These are phyloP conservation scores for Vespertilio murinus DNA, from an alignment of 2,797 vertebrate genomes.

Conservation along the genomic window DNA sequence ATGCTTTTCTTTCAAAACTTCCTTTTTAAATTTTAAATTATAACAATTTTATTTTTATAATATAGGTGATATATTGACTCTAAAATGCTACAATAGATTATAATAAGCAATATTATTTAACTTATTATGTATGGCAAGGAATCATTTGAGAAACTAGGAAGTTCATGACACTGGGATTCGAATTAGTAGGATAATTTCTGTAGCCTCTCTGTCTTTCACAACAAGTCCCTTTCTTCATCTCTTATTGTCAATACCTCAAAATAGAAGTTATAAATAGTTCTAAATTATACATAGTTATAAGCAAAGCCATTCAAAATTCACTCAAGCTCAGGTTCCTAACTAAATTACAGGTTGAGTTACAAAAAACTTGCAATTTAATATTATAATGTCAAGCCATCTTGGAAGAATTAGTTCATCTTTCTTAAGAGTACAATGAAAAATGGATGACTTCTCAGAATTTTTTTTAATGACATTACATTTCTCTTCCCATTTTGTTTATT, in stretches of 20 bases:
- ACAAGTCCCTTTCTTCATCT: neutral
- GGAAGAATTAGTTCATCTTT: neutral
- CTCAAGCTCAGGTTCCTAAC: neutral
- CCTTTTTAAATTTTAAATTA: conserved; percentile 21
- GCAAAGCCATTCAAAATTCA: neutral
- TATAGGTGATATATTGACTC: neutral
- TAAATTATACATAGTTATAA: neutral
- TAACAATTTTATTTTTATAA: neutral
- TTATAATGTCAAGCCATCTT: neutral
- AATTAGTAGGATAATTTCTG: neutral
- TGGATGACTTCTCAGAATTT: neutral
- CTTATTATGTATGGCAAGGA: neutral
- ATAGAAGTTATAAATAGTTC: neutral
- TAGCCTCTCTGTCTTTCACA: neutral
- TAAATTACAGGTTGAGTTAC: neutral
- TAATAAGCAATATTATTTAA: neutral
- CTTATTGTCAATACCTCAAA: neutral
- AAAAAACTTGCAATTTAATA: neutral
- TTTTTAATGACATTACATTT: neutral
- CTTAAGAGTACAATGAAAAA: neutral
- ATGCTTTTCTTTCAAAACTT: neutral
- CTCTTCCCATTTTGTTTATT: neutral
- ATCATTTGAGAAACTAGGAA: neutral
- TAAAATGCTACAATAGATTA: neutral
- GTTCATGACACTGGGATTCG: neutral